Evolutionary conservation across 2,888 invertebrate genomes (phyloP), one percentile per base, ranked within the genome.

Genomic region (Carcina quercana): DNA sequence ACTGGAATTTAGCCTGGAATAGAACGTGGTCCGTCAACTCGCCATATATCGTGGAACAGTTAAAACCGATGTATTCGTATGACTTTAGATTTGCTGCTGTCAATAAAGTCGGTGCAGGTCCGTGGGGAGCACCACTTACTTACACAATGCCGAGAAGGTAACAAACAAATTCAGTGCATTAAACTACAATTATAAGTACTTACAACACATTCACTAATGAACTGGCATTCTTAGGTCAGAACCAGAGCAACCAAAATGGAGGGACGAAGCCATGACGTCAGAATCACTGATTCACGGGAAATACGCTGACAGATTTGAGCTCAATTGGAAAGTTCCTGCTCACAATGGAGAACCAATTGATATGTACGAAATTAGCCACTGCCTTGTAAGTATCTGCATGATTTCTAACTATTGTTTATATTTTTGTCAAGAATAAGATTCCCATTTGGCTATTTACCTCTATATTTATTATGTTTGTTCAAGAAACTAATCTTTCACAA

Each of bases 341-440:
- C 93, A 96, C 61, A 96, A 96, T 71, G 96, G 96, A 5, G 94
- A 94, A 72, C 92, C 91, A 14, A 95, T 96, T 57, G 91, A 93
- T 60, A 86, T 86, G 67, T 96, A 95, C 71, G 87, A 90, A 66
- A 87, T 96, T 43, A 89, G 86, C 63, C 93, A 90, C 70, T 95
- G 94, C 67, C 89, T 90, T 61, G 93, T 94, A 85, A 89, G 73
- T 71, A 28, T n/a, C n/a, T n/a, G n/a, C n/a, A n/a, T n/a, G n/a
- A n/a, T n/a, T n/a, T n/a, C n/a, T n/a, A n/a, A n/a, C n/a, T n/a
- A n/a, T n/a, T n/a, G n/a, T n/a, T n/a, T n/a, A n/a, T n/a, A n/a
- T n/a, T n/a, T n/a, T n/a, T n/a, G n/a, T n/a, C n/a, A n/a, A n/a
- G n/a, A n/a, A n/a, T n/a, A n/a, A n/a, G n/a, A n/a, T n/a, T n/a